A percentile compares a stretch with the other conserved stretches of the same genome.
Conservation (phyloP, 2,113 vertebrate genomes). For the Oreochromis tanganicae region DNA sequence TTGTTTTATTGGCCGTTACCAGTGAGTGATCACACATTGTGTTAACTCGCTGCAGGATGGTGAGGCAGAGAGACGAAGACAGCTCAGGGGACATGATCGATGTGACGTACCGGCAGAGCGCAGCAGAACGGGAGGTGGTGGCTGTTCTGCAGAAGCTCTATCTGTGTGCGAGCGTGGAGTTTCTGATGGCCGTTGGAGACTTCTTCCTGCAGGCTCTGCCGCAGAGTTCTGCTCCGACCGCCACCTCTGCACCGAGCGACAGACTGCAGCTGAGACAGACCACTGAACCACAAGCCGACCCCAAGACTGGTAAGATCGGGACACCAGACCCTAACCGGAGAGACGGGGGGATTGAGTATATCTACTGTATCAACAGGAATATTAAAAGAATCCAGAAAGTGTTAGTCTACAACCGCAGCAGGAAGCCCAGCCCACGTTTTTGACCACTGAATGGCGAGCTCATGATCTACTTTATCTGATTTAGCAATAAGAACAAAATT, state of each 20-base stretch:
- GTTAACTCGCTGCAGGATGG: slow-evolving; percentile 78
- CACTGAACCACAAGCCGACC: slow-evolving; percentile 51
- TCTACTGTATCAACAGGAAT: not conserved
- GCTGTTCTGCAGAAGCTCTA: slow-evolving; percentile 86
- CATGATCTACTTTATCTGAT: not conserved
- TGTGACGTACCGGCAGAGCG: slow-evolving; percentile 76
- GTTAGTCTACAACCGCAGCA: fast-evolving
- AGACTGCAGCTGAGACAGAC: slow-evolving; percentile 72
- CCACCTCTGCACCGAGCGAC: slow-evolving; percentile 6
- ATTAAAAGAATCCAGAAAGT: not conserved
- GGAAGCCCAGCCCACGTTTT: not conserved
- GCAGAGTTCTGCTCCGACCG: not conserved
- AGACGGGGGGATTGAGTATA: fast-evolving
- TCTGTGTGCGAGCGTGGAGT: slow-evolving; percentile 94
- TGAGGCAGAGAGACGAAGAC: slow-evolving; percentile 76
- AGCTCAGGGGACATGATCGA: slow-evolving; percentile 81
- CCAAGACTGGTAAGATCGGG: slow-evolving; percentile 30
- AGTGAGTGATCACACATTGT: not conserved
- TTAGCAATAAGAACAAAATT: not conserved
- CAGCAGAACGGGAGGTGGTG: slow-evolving; percentile 66
- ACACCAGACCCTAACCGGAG: fast-evolving
- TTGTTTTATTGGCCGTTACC: not conserved
- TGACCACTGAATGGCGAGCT: not conserved
- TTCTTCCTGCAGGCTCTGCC: slow-evolving; percentile 90
- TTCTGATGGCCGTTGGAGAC: slow-evolving; percentile 87